A percentile compares a stretch with the other conserved stretches of the same genome.
Conservation (phyloP, 2,888 invertebrate genomes). For the Apocheima hispidaria region DNA sequence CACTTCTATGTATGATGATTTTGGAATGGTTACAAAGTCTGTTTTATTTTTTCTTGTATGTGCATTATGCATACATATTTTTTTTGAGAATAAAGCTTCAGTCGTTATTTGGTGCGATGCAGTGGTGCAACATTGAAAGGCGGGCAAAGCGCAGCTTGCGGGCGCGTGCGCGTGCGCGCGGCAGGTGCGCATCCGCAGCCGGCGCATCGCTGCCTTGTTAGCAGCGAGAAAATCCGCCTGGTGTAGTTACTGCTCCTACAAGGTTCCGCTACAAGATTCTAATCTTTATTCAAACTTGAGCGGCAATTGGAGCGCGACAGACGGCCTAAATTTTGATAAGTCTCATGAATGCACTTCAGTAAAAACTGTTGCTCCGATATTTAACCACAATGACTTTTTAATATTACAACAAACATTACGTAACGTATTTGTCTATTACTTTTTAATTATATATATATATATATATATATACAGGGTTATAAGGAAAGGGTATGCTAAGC, state of each 20-base stretch:
- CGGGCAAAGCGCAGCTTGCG: slow-evolving; percentile 51
- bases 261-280: slow-evolving; percentile 54
- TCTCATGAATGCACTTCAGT: neutral
- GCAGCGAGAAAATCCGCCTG: slow-evolving; percentile 67
- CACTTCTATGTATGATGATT: no score
- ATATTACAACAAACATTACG: no score
- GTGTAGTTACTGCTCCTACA: slow-evolving; percentile 69
- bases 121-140: slow-evolving; percentile 45
- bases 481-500: no score
- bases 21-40: no score
- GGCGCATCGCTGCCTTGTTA: slow-evolving; percentile 59
- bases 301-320: slow-evolving; percentile 10
- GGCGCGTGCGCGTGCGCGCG: slow-evolving; percentile 55
- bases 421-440: no score
- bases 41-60: no score
- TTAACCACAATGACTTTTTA: no score
- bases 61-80: no score
- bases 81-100: neutral
- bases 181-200: slow-evolving; percentile 78
- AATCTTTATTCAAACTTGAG: slow-evolving; percentile 36
- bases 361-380: neutral
- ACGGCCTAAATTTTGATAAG: slow-evolving; percentile 12
- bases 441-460: no score
- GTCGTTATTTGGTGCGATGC: slow-evolving; percentile 29
- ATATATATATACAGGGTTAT: no score